Conservation (phyloP, 2,797 vertebrate genomes). For the Cryptoblepharus egeriae region DNA sequence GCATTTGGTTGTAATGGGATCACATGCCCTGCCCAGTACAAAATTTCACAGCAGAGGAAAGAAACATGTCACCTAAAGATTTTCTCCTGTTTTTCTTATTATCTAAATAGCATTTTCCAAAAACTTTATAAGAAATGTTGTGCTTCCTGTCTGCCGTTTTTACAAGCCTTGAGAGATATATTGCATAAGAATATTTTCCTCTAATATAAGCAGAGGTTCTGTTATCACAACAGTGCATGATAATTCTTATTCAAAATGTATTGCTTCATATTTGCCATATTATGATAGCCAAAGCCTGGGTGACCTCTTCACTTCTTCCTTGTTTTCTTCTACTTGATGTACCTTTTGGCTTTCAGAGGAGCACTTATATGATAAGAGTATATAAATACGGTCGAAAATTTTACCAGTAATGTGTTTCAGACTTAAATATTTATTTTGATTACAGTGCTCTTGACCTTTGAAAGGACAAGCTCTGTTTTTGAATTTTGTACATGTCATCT, state of each 20-base stretch:
- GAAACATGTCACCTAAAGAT: conserved; percentile 32
- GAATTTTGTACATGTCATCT: neutral
- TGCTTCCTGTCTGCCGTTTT: conserved; percentile 59
- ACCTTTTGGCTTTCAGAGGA: conserved; percentile 27
- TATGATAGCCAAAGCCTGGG: conserved; percentile 58
- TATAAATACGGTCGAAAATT: conserved; percentile 50
- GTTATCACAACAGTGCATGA: conserved; percentile 64
- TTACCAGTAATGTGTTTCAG: conserved; percentile 56
- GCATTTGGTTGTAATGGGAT: conserved; percentile 60
- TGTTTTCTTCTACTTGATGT: conserved; percentile 53
- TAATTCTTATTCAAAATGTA: conserved; percentile 72
- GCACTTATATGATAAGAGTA: conserved; percentile 49
- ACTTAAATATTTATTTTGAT: conserved; percentile 56
- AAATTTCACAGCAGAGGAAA: conserved; percentile 55
- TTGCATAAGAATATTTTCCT: conserved; percentile 56
- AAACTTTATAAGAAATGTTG: conserved; percentile 64
- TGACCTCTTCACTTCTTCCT: conserved; percentile 52
- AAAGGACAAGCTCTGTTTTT: conserved; percentile 55
- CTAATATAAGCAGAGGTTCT: conserved; percentile 54
- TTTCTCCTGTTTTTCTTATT: neutral
- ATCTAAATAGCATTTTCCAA: conserved; percentile 70
- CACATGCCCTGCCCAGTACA: conserved; percentile 48
- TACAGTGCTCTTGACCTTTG: conserved; percentile 34
- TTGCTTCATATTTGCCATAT: conserved; percentile 52
- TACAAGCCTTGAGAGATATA: conserved; percentile 64